Conservation (phyloP, 2,113 vertebrate genomes). For the Microtus ochrogaster region DNA sequence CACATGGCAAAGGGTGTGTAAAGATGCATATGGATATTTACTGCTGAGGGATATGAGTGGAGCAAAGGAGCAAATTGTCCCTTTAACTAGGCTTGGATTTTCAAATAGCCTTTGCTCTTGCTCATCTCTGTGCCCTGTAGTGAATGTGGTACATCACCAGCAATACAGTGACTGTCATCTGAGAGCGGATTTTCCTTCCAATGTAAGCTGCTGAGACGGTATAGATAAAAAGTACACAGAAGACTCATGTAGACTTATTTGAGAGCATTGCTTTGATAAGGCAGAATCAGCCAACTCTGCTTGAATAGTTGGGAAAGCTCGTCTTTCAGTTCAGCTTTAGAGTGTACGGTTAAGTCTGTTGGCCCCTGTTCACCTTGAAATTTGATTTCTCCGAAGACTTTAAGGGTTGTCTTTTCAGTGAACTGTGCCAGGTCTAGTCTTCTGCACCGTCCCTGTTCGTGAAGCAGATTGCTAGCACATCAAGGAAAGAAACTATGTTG, state of each 20-base stretch:
- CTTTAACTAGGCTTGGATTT: slow-evolving; percentile 47
- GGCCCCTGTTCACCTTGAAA: slow-evolving; percentile 26
- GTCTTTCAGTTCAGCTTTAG: background rate
- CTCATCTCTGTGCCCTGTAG: slow-evolving; percentile 34
- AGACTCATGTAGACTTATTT: background rate
- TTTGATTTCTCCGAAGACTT: slow-evolving; percentile 27
- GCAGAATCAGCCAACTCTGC: background rate
- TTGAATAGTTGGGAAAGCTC: slow-evolving; percentile 5
- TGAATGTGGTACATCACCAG: background rate
- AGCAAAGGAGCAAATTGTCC: slow-evolving; percentile 64
- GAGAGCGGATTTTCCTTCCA: slow-evolving; percentile 1
- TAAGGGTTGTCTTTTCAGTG: slow-evolving; percentile 30
- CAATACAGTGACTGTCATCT: background rate
- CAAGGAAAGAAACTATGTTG: background rate
- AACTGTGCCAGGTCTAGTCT: background rate
- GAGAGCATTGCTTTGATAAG: slow-evolving; percentile 27
- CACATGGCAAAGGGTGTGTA: background rate
- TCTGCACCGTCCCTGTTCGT: background rate
- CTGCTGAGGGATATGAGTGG: slow-evolving; percentile 18
- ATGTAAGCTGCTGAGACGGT: background rate
- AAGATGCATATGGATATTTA: background rate
- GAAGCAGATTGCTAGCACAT: background rate
- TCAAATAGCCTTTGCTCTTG: background rate
- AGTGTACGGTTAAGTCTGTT: background rate
- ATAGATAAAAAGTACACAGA: background rate